A percentile compares a stretch with the other conserved stretches of the same genome.
Conservation (phyloP, 35 echinoderm and acorn worm species). For the Nesometra sesokonis region DNA sequence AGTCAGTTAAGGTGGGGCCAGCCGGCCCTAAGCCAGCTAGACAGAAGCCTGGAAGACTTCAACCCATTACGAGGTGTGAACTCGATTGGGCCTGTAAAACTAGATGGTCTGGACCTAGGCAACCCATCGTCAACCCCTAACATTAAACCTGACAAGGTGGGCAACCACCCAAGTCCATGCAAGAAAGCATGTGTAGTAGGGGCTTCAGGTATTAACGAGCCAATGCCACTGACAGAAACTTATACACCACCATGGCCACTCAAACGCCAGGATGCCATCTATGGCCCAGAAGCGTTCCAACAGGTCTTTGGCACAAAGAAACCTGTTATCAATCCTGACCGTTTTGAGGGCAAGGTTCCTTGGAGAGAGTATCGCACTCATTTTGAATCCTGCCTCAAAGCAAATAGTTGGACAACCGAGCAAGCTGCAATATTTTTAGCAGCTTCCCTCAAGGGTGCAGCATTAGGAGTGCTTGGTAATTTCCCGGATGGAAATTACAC, state of each 20-base stretch:
- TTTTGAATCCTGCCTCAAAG: constrained; percentile 18
- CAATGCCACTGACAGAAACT: too few relatives aligned
- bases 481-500: neutral
- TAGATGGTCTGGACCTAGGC: neutral
- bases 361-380: constrained; percentile 33
- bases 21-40: neutral
- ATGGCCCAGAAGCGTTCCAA: neutral
- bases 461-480: neutral
- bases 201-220: too few relatives aligned
- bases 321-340: constrained; percentile 5
- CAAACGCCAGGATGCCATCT: neutral
- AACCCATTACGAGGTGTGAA: neutral
- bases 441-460: constrained; percentile 13
- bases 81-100: neutral
- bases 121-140: neutral
- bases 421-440: constrained; percentile 13
- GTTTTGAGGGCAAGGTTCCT: constrained; percentile 14
- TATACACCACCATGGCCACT: neutral
- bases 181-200: too few relatives aligned
- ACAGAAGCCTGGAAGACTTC: neutral
- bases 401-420: neutral
- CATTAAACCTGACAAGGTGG: too few relatives aligned
- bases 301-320: neutral
- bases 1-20: neutral
- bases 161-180: too few relatives aligned